These are phyloP conservation scores for Drosophila prolongata DNA, from an alignment of 2,888 invertebrate species.

Conservation along the genomic window DNA sequence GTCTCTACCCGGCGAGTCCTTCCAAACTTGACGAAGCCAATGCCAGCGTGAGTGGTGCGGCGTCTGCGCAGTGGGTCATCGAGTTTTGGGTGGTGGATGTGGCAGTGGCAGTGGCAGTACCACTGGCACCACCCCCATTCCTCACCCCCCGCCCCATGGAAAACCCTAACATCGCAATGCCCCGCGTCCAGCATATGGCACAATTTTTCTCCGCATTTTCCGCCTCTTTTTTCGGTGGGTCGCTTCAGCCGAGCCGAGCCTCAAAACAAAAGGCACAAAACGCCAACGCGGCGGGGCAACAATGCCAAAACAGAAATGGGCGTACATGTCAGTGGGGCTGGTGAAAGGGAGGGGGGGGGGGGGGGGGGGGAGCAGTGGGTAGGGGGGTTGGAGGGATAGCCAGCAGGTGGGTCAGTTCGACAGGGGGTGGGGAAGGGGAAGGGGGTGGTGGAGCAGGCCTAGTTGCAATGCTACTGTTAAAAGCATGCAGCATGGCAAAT, in stretches of 20 bases:
- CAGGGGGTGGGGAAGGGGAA: neutral
- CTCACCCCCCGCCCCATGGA: neutral
- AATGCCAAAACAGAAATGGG: constrained; percentile 49
- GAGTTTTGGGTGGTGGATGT: neutral
- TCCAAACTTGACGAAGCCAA: constrained; percentile 74
- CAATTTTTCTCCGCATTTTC: constrained; percentile 53
- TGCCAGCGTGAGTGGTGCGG: constrained; percentile 45
- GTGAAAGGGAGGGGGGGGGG: constrained; percentile 7
- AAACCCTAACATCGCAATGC: constrained; percentile 60
- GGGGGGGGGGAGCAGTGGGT: neutral
- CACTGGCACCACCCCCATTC: neutral
- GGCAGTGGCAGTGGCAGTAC: neutral
- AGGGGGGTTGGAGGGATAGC: constrained; percentile 9
- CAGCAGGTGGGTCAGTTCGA: constrained; percentile 1
- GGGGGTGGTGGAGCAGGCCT: constrained; percentile 26
- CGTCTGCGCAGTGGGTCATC: constrained; percentile 54
- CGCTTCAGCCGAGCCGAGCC: neutral
- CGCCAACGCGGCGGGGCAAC: constrained; percentile 60
- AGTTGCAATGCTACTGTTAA: constrained; percentile 54
- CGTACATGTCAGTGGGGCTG: constrained; percentile 14
- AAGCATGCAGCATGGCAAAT: constrained; percentile 63
- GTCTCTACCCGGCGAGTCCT: constrained; percentile 47
- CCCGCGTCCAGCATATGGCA: constrained; percentile 73
- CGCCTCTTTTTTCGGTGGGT: neutral
- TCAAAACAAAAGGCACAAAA: constrained; percentile 70